phyloP scores from a whole-genome alignment of 1,140 invertebrate species.

The Dysdera silvatica region DNA sequence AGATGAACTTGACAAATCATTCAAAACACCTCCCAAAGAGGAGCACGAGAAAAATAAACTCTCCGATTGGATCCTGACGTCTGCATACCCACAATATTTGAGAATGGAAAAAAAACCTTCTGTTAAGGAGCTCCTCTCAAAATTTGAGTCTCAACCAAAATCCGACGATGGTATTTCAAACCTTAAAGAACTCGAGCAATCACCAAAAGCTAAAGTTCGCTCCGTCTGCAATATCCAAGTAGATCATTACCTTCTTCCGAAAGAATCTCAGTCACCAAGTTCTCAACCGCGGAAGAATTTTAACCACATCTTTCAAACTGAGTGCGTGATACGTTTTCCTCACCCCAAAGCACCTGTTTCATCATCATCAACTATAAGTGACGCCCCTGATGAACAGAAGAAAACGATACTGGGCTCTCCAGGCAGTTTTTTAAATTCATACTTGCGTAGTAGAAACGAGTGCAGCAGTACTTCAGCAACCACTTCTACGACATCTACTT shows the following conservation, averaged over 20 bases:
- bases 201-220: too few relatives aligned
- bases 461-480: too few relatives aligned
- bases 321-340: constrained; percentile 24
- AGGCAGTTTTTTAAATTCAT: too few relatives aligned
- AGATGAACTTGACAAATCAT: not conserved
- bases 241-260: constrained; percentile 15
- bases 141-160: constrained; percentile 38
- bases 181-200: not conserved
- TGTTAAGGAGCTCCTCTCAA: constrained; percentile 44
- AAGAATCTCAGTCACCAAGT: constrained; percentile 8
- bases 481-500: too few relatives aligned
- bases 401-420: too few relatives aligned
- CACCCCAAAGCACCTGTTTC: constrained; percentile 3
- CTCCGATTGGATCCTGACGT: too few relatives aligned
- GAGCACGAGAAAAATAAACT: not conserved
- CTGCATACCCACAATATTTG: not conserved
- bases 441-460: too few relatives aligned
- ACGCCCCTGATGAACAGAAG: too few relatives aligned
- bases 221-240: constrained; percentile 24
- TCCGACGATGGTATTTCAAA: not conserved
- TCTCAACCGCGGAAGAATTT: constrained; percentile 4
- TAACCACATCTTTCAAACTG: constrained; percentile 27
- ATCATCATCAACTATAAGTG: too few relatives aligned
- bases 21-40: not conserved
- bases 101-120: constrained; percentile 39